These are phyloP conservation scores for Lytechinus pictus DNA, from an alignment of 35 echinoderm and acorn worm genomes.

Conservation along the genomic window DNA sequence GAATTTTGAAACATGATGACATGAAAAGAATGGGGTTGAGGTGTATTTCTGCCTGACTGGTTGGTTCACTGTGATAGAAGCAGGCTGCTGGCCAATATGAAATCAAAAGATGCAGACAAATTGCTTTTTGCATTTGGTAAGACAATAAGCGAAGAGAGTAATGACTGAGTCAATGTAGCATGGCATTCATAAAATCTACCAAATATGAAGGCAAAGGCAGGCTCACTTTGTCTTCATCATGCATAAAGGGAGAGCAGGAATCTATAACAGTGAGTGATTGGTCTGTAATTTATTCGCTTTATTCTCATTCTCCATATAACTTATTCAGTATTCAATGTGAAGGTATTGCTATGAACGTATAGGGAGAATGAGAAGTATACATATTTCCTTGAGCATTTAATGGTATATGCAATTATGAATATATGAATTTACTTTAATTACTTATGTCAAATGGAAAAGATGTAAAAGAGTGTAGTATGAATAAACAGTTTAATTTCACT, in stretches of 20 bases:
- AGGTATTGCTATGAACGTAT: not conserved
- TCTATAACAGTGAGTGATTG: not conserved
- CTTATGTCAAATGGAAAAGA: too few relatives aligned
- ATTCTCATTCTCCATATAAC: not conserved
- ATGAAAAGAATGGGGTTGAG: not conserved
- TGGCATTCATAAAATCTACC: not conserved
- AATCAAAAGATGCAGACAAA: not conserved
- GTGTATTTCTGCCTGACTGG: not conserved
- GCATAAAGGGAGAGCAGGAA: not conserved
- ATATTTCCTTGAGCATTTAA: not conserved
- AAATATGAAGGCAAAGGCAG: not conserved
- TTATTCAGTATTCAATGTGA: not conserved
- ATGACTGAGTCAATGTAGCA: slow-evolving; percentile 17
- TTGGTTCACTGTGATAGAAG: not conserved
- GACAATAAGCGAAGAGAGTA: slow-evolving; percentile 10
- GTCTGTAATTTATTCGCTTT: not conserved
- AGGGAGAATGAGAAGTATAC: not conserved
- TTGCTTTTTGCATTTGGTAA: slow-evolving; percentile 19
- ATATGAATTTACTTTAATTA: too few relatives aligned
- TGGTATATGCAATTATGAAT: not conserved
- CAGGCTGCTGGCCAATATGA: not conserved
- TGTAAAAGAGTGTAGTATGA: too few relatives aligned
- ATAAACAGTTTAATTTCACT: too few relatives aligned
- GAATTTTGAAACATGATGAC: not conserved
- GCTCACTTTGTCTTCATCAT: slow-evolving; percentile 2